phyloP scores from a whole-genome alignment of 2,113 vertebrate genomes.

The Clarias batrachus region DNA sequence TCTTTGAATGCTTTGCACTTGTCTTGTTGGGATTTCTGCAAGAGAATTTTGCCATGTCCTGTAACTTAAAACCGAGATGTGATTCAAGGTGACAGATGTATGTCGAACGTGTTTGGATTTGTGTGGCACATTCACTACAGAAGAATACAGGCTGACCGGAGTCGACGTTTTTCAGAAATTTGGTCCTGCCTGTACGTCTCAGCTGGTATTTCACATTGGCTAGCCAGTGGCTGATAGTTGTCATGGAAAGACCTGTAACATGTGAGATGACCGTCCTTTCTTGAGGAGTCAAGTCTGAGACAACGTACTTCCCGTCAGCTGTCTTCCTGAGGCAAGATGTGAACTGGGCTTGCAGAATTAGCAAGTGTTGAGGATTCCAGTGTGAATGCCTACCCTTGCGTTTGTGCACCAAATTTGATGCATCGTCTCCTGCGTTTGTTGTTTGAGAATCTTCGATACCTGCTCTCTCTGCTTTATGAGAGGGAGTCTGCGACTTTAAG shows the following conservation, averaged over 20 bases:
- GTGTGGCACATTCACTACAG: conserved; percentile 96
- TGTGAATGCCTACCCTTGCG: conserved; percentile 98
- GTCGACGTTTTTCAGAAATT: conserved; percentile 98
- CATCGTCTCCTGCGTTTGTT: conserved; percentile 80
- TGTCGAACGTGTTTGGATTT: conserved; percentile 94
- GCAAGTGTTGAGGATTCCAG: conserved; percentile 99
- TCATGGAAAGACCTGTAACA: conserved; percentile 97
- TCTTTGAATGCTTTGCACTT: conserved; percentile 84
- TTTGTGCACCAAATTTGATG: conserved; percentile 83
- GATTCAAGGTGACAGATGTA: conserved; percentile 97
- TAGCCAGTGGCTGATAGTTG: conserved; percentile 99
- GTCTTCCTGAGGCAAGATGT: conserved; percentile 92
- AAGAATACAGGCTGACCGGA: conserved; percentile 96
- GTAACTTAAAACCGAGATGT: conserved; percentile 94
- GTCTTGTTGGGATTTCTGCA: conserved; percentile 84
- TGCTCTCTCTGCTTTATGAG: conserved; percentile 84
- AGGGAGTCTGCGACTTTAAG: conserved; percentile 84
- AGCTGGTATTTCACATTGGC: conserved; percentile 99
- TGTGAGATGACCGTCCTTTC: conserved; percentile 96
- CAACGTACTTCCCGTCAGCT: conserved; percentile 91
- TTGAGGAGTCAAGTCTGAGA: conserved; percentile 96
- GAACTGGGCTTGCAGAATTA: conserved; percentile 97
- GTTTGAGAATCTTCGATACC: conserved; percentile 84
- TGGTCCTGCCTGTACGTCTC: conserved; percentile 95
- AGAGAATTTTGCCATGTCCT: conserved; percentile 93